Base-by-base conservation (phyloP, 2,113 vertebrate species). In the Acanthisitta chloris region DNA sequence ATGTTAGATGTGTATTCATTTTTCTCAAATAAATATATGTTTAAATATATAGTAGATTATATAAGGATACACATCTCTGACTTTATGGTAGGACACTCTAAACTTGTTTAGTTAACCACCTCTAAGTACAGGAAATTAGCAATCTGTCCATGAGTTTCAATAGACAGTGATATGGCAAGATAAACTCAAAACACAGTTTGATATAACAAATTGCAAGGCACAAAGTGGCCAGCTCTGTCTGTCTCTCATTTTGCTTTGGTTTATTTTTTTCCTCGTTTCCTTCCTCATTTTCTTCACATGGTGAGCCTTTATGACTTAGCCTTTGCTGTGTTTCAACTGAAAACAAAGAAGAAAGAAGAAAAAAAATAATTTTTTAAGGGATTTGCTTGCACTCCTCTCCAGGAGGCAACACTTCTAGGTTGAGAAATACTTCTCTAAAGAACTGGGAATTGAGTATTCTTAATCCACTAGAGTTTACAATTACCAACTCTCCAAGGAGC, bases 381-480 rank as follows among this genome's bases (percentile, higher is more conserved):
- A 48, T 73, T 89, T 94, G 3, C 55, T 95, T 87, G 43, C 69
- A 51, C 14, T 89, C 43, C 87, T 86, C 92, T 51, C 43, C 81
- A 86, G 88, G 91, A 92, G 80, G 84, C 48, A 52, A 64, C 46
- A 84, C 52, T 95, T 26, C 31, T 55, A 64, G 9, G 42, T 28
- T 91, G 67, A 64, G 28, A 94, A 96, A 86, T 65, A 59, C 48
- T 94, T 91, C 66, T 89, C 66, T 65, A 93, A 86, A 90, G 90
- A 78, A 82, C 24, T 45, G 28, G n/a, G 81, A 92, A 94, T 70
- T 67, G 51, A 87, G 25, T 93, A 66, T 72, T 87, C 88, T 94
- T 96, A 97, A 96, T 94, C 92, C 83, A 91, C 70, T 81, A 86
- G 48, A 76, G 69, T 6, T 84, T 69, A 94, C 43, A 96, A 91